A percentile compares a stretch with the other conserved stretches of the same genome.
Conservation (phyloP, 1,140 invertebrate genomes). For the Panonychus citri region DNA sequence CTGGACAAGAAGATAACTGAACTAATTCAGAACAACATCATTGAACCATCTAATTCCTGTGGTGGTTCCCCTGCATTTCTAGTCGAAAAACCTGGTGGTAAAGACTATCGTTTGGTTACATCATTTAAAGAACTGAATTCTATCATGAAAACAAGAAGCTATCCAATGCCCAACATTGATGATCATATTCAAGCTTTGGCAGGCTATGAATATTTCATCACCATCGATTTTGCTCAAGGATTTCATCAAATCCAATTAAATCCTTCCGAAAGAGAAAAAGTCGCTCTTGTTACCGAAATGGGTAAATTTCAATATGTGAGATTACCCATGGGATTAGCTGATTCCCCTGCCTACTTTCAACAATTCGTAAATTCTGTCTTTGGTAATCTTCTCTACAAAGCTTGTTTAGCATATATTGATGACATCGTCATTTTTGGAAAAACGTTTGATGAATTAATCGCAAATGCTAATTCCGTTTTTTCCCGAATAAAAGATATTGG, state of each 20-base stretch:
- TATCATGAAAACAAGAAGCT: background rate
- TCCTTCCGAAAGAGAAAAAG: background rate
- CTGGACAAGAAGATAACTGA: background rate
- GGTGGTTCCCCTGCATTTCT: background rate
- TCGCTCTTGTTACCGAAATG: slow-evolving; percentile 20
- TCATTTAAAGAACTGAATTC: background rate
- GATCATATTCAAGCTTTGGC: background rate
- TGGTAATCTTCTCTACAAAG: background rate
- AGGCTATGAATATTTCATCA: background rate
- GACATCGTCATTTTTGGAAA: background rate
- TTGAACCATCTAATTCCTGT: background rate
- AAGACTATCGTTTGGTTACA: background rate
- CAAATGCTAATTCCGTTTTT: background rate
- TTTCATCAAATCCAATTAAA: background rate
- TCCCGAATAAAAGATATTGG: background rate
- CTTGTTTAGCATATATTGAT: background rate
- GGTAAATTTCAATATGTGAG: slow-evolving; percentile 11
- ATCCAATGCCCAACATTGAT: background rate
- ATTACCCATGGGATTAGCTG: slow-evolving; percentile 11
- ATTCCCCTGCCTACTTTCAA: slow-evolving; percentile 17
- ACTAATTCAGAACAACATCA: background rate
- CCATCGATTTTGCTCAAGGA: background rate
- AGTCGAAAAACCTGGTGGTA: background rate
- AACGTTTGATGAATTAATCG: background rate
- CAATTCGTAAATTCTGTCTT: slow-evolving; percentile 17